Conservation (phyloP, 2,113 vertebrate species). For the Xenotilapia flavipinnis region DNA sequence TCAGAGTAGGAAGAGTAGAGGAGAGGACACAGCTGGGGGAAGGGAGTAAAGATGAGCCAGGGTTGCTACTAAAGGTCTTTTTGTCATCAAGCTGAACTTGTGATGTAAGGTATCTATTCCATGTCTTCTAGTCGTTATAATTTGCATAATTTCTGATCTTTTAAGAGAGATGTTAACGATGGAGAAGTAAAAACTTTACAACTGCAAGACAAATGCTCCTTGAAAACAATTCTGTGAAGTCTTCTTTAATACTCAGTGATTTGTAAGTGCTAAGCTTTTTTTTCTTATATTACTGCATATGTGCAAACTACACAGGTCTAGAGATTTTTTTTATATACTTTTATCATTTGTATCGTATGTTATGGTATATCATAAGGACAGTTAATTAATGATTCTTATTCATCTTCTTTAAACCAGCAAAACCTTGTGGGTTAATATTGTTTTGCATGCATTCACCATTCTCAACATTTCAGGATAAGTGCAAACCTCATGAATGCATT, state of each 20-base stretch:
- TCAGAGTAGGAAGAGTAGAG: background rate
- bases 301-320: background rate
- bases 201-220: background rate
- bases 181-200: background rate
- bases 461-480: background rate
- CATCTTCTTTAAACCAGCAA: background rate
- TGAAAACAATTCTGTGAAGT: slow-evolving; percentile 2
- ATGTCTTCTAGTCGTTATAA: background rate
- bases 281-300: background rate
- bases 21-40: background rate
- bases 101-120: background rate
- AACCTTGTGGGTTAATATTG: background rate
- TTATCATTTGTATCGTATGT: background rate
- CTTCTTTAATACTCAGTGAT: background rate
- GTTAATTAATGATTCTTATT: background rate
- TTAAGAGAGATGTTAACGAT: background rate
- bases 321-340: background rate
- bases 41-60: background rate
- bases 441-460: background rate
- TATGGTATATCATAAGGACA: background rate
- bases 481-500: background rate
- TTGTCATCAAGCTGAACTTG: background rate
- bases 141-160: background rate
- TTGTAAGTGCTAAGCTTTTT: background rate
- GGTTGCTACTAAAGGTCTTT: background rate